Base-by-base conservation (phyloP, 2,888 invertebrate species). In the Gymnoscelis rufifasciata region DNA sequence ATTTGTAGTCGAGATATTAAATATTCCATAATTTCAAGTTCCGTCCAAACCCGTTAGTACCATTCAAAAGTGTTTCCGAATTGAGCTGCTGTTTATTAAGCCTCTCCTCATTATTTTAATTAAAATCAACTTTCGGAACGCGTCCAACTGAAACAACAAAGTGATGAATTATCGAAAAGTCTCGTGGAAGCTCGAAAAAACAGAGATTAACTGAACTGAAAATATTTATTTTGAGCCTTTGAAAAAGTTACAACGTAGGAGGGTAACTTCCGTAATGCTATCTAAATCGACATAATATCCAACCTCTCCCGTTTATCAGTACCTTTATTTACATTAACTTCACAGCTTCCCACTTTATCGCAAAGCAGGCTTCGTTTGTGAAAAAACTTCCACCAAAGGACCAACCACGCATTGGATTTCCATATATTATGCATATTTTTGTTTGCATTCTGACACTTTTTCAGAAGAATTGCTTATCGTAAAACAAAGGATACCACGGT, bases 141-240 rank as follows among this genome's bases (percentile, higher is more conserved):
- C 2, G 66, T 71, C 58, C 78, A 80, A 51, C 54, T 81, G 8
- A 75, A 74, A 36, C 66, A 59, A n/a, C 72, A 80, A 53, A 67
- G 70, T 43, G 76, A 79, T 29, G 71, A 74, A 4, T 46, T 75
- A 27, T 60, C 56, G 13, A 61, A 60, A 33, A 59, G 60, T n/a
- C 29, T 79, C 7, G 62, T 74, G 14, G 54, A 43, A 1, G 66
- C 68, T 7, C 61, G 54, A n/a, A n/a, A n/a, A 3, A 54, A 49
- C 27, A 70, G 72, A 27, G 44, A n/a, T n/a, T n/a, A n/a, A n/a
- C n/a, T n/a, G n/a, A n/a, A n/a, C n/a, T n/a, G n/a, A n/a, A n/a
- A n/a, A n/a, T n/a, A n/a, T n/a, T n/a, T n/a, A n/a, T n/a, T n/a
- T n/a, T n/a, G n/a, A n/a, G n/a, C n/a, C n/a, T n/a, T n/a, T n/a